These are phyloP conservation scores for Rambutsinella grinnellia DNA, from an alignment of 2,888 invertebrate genomes.

Conservation along the genomic window DNA sequence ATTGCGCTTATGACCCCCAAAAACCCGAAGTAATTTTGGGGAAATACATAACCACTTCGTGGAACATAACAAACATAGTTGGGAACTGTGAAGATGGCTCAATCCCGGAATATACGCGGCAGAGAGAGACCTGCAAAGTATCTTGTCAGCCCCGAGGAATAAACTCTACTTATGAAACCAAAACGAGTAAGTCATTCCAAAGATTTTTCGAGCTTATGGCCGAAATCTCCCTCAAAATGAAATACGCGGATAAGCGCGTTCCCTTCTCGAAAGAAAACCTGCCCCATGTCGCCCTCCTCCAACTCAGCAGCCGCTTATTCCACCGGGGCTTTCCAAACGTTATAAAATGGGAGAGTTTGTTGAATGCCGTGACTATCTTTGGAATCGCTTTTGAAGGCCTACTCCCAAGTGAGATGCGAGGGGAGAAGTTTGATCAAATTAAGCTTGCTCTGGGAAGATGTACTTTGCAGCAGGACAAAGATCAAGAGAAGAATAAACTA, in stretches of 20 bases:
- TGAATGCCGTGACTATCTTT: constrained; percentile 13
- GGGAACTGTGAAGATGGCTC: constrained; percentile 1
- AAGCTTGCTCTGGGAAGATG: constrained; percentile 18
- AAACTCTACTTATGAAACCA: no score
- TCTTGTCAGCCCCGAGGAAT: background rate
- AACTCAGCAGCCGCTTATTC: constrained; percentile 10
- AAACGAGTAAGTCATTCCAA: background rate
- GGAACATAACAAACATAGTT: background rate
- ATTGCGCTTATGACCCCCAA: background rate
- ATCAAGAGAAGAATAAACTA: background rate
- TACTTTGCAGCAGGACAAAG: background rate
- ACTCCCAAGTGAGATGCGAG: background rate
- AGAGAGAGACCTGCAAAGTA: background rate
- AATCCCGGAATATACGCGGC: background rate
- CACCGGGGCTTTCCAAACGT: constrained; percentile 16
- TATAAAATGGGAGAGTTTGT: constrained; percentile 10
- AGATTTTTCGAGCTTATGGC: constrained; percentile 10
- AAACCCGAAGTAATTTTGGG: background rate
- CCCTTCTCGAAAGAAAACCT: background rate
- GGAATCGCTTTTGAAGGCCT: constrained; percentile 17
- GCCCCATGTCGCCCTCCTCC: constrained; percentile 14
- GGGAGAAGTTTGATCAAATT: background rate
- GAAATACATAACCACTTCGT: constrained; percentile 1
- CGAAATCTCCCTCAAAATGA: constrained; percentile 16
- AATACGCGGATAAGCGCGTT: constrained; percentile 2